Percentiles rank a stretch among this genome's conserved stretches.
phyloP scores from a whole-genome alignment of 2,797 vertebrate species.

The Mallotus villosus region DNA sequence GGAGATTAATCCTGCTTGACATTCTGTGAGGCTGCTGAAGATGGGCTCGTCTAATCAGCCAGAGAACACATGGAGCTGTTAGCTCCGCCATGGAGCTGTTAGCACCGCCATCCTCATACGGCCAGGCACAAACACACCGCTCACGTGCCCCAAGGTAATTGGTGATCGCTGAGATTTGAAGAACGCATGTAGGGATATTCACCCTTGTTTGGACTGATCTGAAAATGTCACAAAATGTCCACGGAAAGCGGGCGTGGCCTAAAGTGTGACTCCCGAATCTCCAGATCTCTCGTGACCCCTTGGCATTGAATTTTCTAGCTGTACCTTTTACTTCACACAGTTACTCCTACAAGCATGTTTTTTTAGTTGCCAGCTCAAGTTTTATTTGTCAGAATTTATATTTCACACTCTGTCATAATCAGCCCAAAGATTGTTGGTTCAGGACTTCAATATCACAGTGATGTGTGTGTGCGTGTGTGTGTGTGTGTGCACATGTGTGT shows the following conservation, averaged over 20 bases:
- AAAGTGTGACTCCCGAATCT: neutral
- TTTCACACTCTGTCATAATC: too few species aligned
- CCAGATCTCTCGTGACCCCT: too few species aligned
- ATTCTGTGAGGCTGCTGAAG: slow-evolving; percentile 52
- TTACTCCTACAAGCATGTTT: neutral
- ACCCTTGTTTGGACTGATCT: slow-evolving; percentile 47
- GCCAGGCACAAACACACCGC: slow-evolving; percentile 58
- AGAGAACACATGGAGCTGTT: slow-evolving; percentile 58
- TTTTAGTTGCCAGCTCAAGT: too few species aligned
- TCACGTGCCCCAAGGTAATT: slow-evolving; percentile 66
- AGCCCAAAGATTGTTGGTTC: too few species aligned
- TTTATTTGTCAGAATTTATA: too few species aligned
- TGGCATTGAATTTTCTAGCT: neutral
- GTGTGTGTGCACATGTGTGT: neutral
- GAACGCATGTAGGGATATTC: neutral
- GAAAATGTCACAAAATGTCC: slow-evolving; percentile 71
- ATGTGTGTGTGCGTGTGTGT: too few species aligned
- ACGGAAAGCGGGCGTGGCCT: slow-evolving; percentile 24
- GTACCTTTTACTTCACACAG: neutral
- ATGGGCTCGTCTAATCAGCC: slow-evolving; percentile 65
- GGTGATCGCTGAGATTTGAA: slow-evolving; percentile 69
- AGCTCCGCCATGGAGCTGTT: slow-evolving; percentile 37
- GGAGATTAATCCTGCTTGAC: slow-evolving; percentile 66
- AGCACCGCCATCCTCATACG: slow-evolving; percentile 34
- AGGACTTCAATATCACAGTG: too few species aligned